Conservation (phyloP, 2,113 vertebrate genomes). For the Peucedramus taeniatus region DNA sequence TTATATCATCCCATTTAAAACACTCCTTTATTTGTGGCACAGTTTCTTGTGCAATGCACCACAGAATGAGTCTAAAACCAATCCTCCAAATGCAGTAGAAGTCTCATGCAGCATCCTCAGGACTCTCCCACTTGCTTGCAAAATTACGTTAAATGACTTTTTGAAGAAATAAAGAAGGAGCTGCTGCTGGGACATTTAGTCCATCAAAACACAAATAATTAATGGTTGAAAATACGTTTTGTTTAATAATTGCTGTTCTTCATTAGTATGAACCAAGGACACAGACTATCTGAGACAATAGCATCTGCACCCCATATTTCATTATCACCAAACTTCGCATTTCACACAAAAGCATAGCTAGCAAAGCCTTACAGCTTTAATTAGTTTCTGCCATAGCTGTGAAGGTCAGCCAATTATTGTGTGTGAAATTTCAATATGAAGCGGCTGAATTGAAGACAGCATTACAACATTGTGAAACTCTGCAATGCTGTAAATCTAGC, state of each 20-base stretch:
- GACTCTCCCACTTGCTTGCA: background rate
- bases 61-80: background rate
- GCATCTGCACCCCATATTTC: conserved; percentile 85
- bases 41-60: background rate
- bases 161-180: conserved; percentile 37
- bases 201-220: conserved; percentile 73
- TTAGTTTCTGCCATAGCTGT: conserved; percentile 94
- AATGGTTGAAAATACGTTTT: conserved; percentile 73
- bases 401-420: conserved; percentile 99
- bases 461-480: conserved; percentile 68
- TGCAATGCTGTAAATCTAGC: conserved; percentile 58
- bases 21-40: background rate
- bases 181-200: conserved; percentile 52
- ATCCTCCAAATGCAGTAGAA: conserved; percentile 3
- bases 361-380: conserved; percentile 92
- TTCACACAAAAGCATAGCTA: conserved; percentile 88
- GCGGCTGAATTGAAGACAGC: conserved; percentile 74
- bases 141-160: conserved; percentile 59
- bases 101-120: background rate
- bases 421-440: conserved; percentile 90
- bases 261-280: conserved; percentile 79
- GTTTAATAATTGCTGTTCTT: conserved; percentile 79
- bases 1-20: background rate
- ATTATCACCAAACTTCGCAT: conserved; percentile 97
- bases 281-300: conserved; percentile 78